A percentile compares a stretch with the other conserved stretches of the same genome.
Conservation (phyloP, 2,113 vertebrate species). For the Periophthalmodon schlosseri region DNA sequence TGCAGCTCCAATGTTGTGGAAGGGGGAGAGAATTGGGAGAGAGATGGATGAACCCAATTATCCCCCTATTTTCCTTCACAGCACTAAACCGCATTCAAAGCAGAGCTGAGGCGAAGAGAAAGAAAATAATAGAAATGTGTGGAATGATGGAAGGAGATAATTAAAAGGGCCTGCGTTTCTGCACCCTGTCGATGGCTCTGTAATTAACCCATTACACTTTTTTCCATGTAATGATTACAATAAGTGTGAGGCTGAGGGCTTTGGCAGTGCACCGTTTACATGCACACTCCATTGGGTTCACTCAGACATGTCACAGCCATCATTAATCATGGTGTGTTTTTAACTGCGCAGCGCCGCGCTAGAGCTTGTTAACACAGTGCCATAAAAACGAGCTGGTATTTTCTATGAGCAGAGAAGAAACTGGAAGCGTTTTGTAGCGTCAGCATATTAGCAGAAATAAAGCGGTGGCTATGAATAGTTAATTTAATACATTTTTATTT, state of each 20-base stretch:
- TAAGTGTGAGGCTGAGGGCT: slow-evolving; percentile 73
- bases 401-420: slow-evolving; percentile 11
- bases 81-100: slow-evolving; percentile 50
- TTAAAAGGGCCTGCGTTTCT: slow-evolving; percentile 70
- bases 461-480: background rate
- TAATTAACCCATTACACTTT: slow-evolving; percentile 76
- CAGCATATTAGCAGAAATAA: slow-evolving; percentile 16
- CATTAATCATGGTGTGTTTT: slow-evolving; percentile 75
- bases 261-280: slow-evolving; percentile 66
- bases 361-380: slow-evolving; percentile 55
- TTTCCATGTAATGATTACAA: slow-evolving; percentile 69
- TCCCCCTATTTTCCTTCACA: slow-evolving; percentile 61
- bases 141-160: slow-evolving; percentile 75
- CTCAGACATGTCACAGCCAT: slow-evolving; percentile 67
- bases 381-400: slow-evolving; percentile 47
- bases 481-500: background rate
- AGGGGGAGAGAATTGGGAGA: slow-evolving; percentile 18
- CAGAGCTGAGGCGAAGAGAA: slow-evolving; percentile 46
- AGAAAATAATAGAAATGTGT: slow-evolving; percentile 75
- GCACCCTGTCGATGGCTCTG: slow-evolving; percentile 50
- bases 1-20: slow-evolving; percentile 7
- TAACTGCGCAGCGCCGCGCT: slow-evolving; percentile 25
- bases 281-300: slow-evolving; percentile 72
- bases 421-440: slow-evolving; percentile 1
- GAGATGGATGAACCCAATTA: slow-evolving; percentile 79